These are phyloP conservation scores for Drosophila neocordata DNA, from an alignment of 1,140 invertebrate genomes.

Conservation along the genomic window DNA sequence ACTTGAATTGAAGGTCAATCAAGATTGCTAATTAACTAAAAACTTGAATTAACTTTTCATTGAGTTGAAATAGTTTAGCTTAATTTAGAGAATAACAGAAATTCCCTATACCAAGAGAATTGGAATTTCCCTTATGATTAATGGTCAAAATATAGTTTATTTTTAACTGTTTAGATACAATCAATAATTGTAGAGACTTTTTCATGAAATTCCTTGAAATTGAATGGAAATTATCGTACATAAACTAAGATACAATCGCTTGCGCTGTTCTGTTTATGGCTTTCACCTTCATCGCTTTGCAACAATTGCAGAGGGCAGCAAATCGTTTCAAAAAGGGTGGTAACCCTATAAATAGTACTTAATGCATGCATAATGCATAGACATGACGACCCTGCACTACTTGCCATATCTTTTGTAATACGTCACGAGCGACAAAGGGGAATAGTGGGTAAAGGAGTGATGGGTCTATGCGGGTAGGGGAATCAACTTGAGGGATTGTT, in stretches of 20 bases:
- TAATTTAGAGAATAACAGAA: no score
- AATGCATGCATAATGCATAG: constrained; percentile 48
- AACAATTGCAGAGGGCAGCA: constrained; percentile 1
- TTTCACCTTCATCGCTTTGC: background rate
- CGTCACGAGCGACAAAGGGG: constrained; percentile 10
- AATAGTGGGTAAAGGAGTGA: background rate
- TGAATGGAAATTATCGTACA: background rate
- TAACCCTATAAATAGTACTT: constrained; percentile 21
- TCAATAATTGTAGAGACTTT: background rate
- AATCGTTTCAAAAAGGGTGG: constrained; percentile 1
- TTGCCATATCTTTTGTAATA: constrained; percentile 27
- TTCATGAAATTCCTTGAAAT: background rate
- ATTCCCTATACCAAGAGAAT: no score
- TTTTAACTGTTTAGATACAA: background rate
- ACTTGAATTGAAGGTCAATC: no score
- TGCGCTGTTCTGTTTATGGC: constrained; percentile 2
- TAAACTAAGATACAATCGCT: background rate
- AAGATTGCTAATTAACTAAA: no score
- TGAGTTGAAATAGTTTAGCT: no score
- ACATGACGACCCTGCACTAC: background rate
- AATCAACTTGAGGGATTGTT: no score
- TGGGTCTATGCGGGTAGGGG: no score
- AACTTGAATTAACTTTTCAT: no score
- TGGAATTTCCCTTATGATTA: background rate
- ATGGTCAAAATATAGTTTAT: background rate